Conservation (phyloP, 1,140 invertebrate species). For the Pentalonia nigronervosa region DNA sequence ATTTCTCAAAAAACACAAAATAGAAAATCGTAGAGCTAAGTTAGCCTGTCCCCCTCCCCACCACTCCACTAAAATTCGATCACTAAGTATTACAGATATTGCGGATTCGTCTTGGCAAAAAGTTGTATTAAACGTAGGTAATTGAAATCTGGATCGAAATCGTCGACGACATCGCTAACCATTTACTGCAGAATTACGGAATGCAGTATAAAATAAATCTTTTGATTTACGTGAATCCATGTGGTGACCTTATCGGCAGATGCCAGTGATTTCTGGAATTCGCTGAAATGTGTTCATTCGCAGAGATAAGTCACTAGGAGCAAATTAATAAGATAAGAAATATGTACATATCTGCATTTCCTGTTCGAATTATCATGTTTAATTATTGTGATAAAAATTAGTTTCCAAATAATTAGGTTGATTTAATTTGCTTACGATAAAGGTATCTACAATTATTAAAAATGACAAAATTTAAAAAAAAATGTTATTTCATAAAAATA, state of each 20-base stretch:
- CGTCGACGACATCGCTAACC: neutral
- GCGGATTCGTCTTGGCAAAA: neutral
- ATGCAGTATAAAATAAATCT: neutral
- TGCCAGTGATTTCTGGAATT: neutral
- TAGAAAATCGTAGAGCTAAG: neutral
- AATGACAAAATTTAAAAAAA: no score
- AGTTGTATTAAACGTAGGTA: neutral
- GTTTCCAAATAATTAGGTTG: no score
- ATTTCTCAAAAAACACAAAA: neutral
- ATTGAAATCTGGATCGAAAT: neutral
- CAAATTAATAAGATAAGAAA: neutral
- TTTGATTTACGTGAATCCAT: neutral
- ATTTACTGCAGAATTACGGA: neutral
- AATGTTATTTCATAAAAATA: no score
- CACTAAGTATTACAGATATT: neutral
- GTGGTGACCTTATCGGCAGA: neutral
- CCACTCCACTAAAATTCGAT: neutral
- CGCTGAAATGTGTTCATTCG: neutral
- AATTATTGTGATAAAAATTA: no score
- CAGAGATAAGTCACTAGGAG: neutral
- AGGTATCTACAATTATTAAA: no score
- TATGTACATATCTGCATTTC: neutral
- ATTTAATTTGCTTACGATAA: no score
- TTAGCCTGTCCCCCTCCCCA: rapidly evolving
- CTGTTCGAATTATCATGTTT: neutral